These are phyloP conservation scores for Drosophila picticornis DNA, from an alignment of 2,888 invertebrate species.

Conservation along the genomic window DNA sequence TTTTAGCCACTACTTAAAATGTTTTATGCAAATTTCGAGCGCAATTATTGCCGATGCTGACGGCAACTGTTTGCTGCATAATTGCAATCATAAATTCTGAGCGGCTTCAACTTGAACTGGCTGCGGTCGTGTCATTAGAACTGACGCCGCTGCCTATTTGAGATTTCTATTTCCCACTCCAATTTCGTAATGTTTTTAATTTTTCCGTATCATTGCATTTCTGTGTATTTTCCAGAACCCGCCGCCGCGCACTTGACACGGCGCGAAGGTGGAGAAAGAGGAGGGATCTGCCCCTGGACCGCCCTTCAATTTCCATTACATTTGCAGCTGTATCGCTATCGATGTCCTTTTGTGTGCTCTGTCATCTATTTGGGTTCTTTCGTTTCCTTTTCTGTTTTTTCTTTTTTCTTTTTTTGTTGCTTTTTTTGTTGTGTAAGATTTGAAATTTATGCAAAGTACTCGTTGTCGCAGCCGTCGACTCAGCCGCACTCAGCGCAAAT, in stretches of 20 bases:
- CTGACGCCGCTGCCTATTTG: constrained; percentile 64
- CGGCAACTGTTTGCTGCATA: constrained; percentile 71
- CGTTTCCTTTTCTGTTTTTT: constrained; percentile 42
- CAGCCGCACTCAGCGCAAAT: constrained; percentile 78
- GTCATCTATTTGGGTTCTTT: constrained; percentile 66
- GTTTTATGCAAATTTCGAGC: constrained; percentile 80
- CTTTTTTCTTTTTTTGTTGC: constrained; percentile 25
- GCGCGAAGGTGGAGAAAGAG: constrained; percentile 59
- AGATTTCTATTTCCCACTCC: constrained; percentile 45
- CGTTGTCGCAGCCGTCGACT: constrained; percentile 63
- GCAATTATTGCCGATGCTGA: constrained; percentile 69
- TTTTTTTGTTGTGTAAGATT: constrained; percentile 58
- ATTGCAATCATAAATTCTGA: constrained; percentile 78
- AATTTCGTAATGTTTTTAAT: constrained; percentile 75
- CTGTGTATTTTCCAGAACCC: constrained; percentile 41
- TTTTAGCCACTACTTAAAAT: constrained; percentile 69
- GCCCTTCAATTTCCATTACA: constrained; percentile 80
- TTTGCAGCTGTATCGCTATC: constrained; percentile 78
- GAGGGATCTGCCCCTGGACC: constrained; percentile 28
- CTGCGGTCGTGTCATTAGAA: constrained; percentile 67
- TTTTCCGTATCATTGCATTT: constrained; percentile 81
- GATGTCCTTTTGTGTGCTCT: constrained; percentile 82
- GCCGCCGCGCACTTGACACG: constrained; percentile 72
- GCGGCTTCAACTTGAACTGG: constrained; percentile 70
- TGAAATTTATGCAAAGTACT: constrained; percentile 80